Conservation (phyloP, 2,113 vertebrate genomes). For the Colius striatus region DNA sequence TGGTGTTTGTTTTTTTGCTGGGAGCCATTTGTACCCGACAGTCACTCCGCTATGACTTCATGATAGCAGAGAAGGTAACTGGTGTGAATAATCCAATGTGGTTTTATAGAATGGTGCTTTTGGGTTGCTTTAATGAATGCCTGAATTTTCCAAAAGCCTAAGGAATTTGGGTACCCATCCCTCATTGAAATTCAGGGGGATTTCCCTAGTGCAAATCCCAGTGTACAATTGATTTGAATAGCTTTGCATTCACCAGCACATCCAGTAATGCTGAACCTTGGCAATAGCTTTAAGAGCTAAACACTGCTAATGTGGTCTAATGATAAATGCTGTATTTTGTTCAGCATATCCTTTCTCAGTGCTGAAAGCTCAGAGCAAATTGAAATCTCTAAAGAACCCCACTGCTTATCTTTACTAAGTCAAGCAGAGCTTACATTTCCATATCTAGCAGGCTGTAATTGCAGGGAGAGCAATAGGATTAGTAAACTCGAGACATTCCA, state of each 20-base stretch:
- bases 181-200: background rate
- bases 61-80: constrained; percentile 97
- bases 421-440: constrained; percentile 9
- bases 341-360: background rate
- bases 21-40: constrained; percentile 94
- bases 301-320: constrained; percentile 38
- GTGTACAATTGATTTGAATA: background rate
- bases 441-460: background rate
- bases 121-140: background rate
- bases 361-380: background rate
- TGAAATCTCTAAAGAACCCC: background rate
- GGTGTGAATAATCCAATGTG: background rate
- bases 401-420: constrained; percentile 22
- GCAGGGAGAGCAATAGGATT: constrained; percentile 8
- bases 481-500: constrained; percentile 38
- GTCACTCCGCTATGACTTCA: constrained; percentile 92
- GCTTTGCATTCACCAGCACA: background rate
- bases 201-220: background rate
- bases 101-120: background rate
- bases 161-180: background rate
- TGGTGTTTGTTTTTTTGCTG: constrained; percentile 94
- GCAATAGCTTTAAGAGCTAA: constrained; percentile 38
- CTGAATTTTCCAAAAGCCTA: background rate
- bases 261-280: background rate
- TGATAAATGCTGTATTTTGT: constrained; percentile 30